phyloP scores from a whole-genome alignment of 2,113 vertebrate species.

The Sialia sialis region DNA sequence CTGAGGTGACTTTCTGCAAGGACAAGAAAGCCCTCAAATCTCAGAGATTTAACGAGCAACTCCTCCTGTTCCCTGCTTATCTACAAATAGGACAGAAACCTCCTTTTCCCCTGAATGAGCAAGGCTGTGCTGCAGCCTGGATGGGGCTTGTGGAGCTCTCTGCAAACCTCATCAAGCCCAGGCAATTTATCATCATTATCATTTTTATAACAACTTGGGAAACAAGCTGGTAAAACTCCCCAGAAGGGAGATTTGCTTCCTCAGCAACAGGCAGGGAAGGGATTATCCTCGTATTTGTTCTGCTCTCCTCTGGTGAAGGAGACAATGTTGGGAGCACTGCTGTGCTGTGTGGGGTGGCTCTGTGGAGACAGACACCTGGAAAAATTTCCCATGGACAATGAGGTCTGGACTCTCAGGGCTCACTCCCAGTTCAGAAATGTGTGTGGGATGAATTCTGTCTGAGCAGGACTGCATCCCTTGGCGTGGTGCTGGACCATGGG shows the following conservation, averaged over 20 bases:
- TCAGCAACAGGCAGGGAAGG: not conserved
- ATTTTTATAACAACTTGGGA: not conserved
- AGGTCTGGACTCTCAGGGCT: not conserved
- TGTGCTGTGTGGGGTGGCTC: not conserved
- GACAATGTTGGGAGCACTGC: not conserved
- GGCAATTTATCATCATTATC: not conserved
- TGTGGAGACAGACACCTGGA: not conserved
- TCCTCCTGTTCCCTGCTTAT: not conserved
- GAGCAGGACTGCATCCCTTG: not conserved
- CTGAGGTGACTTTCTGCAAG: not conserved
- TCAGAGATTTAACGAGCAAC: not conserved
- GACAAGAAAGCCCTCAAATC: not conserved
- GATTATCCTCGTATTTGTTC: not conserved
- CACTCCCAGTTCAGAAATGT: not conserved
- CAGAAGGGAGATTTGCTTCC: not conserved
- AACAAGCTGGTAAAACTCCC: not conserved
- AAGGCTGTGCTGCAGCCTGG: not conserved
- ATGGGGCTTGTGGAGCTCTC: not conserved
- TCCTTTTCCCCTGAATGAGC: not conserved
- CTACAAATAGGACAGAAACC: not conserved
- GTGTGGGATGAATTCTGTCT: not conserved
- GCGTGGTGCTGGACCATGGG: accelerated
- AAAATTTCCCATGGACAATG: not conserved
- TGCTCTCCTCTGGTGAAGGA: not conserved
- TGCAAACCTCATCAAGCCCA: not conserved